A percentile compares a stretch with the other conserved stretches of the same genome.
These are phyloP conservation scores for Aphis craccivora DNA, from an alignment of 1,140 invertebrate genomes.

Conservation along the genomic window DNA sequence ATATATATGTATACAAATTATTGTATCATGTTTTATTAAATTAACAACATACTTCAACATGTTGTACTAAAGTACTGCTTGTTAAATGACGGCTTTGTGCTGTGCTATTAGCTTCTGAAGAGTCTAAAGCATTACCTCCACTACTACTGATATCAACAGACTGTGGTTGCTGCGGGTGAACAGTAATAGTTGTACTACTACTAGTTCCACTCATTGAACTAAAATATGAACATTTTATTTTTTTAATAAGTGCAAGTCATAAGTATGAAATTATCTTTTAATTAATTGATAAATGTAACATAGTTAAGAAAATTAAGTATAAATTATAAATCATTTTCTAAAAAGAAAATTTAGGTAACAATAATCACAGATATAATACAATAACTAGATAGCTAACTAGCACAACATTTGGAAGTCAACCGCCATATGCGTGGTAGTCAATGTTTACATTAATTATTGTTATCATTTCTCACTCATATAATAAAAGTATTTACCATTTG, in stretches of 20 bases:
- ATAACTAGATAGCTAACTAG: too few relatives aligned
- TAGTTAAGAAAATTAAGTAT: too few relatives aligned
- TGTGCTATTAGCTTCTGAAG: constrained; percentile 53
- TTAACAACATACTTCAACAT: constrained; percentile 22
- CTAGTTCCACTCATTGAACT: constrained; percentile 56
- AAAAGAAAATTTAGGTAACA: neutral
- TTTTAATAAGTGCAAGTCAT: neutral
- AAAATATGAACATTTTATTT: neutral
- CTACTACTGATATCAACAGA: constrained; percentile 53
- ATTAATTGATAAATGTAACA: too few relatives aligned
- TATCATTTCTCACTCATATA: too few relatives aligned
- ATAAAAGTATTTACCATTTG: too few relatives aligned
- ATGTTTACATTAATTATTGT: too few relatives aligned
- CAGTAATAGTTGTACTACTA: constrained; percentile 54
- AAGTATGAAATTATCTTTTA: too few relatives aligned
- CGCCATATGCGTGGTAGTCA: too few relatives aligned
- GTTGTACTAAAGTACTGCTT: constrained; percentile 52
- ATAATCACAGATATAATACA: too few relatives aligned
- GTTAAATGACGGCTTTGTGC: constrained; percentile 57
- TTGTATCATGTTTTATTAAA: neutral
- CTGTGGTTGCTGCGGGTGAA: constrained; percentile 54
- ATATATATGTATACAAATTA: neutral
- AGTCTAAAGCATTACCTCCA: constrained; percentile 41
- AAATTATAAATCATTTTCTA: neutral
- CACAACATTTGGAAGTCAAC: too few relatives aligned